phyloP scores from a whole-genome alignment of 2,797 vertebrate species.

The Sciurus vulgaris region DNA sequence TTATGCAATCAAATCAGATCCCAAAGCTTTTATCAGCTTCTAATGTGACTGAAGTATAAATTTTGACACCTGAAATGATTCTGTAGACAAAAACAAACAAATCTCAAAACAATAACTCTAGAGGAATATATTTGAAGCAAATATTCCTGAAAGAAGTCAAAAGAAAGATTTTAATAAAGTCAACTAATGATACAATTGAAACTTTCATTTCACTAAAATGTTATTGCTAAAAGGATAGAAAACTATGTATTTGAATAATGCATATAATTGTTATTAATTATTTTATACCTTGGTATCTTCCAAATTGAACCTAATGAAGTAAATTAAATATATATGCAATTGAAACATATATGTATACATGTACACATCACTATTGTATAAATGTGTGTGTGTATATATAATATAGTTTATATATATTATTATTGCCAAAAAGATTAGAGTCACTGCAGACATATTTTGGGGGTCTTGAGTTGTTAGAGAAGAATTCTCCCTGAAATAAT shows the following conservation, averaged over 20 bases:
- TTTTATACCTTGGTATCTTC: constrained; percentile 19
- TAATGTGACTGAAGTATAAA: not conserved
- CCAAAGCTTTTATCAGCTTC: not conserved
- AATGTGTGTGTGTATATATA: not conserved
- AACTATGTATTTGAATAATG: not conserved
- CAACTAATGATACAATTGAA: not conserved
- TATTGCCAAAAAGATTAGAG: not conserved
- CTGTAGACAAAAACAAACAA: constrained; percentile 30
- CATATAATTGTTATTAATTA: not conserved
- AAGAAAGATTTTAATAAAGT: constrained; percentile 32
- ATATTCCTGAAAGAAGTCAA: not conserved
- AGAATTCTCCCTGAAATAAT: not conserved
- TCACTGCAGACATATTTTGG: not conserved
- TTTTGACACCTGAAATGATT: not conserved
- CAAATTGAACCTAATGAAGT: constrained; percentile 28
- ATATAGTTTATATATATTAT: not conserved
- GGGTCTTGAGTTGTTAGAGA: not conserved
- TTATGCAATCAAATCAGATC: not conserved
- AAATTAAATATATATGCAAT: not conserved
- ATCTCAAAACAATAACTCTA: not conserved
- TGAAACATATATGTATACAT: not conserved
- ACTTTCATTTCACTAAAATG: constrained; percentile 3
- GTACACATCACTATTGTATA: not conserved
- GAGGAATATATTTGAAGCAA: not conserved
- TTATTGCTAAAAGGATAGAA: not conserved